Evolutionary conservation across 2,888 invertebrate species (phyloP), one percentile per base, ranked within the genome.

Genomic region (Ctena decussata): DNA sequence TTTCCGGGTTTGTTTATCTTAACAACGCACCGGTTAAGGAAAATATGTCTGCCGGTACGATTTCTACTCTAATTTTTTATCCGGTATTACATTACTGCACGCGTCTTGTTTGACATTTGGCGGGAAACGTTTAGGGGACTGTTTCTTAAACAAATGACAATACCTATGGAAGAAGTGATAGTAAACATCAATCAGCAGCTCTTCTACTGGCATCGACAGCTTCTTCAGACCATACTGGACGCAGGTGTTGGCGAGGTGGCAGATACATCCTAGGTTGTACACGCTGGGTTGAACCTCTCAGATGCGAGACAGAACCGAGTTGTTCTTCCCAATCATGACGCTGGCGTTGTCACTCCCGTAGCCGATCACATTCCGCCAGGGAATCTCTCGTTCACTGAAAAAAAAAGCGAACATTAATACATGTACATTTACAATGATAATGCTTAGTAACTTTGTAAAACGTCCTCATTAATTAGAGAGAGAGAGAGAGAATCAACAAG

Each of bases 131-230:
- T 53, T 53, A 41, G n/a, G 53, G n/a, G 3, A 53, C 24, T 53
- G 3, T 53, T 53, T n/a, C 12, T 53, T n/a, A 24, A 21, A 5
- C 53, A 12, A n/a, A 12, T n/a, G 15, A 41, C 8, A 5, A 27
- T 46, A 81, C 81, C 85, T 84, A 49, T 81, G 77, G n/a, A 78
- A 49, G 73, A 82, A 79, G 44, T 83, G 83, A 76, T 49, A 80
- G 60, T 49, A 80, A 6, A 71, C 57, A 44, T 80, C 80, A 30
- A 78, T 69, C 49, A 80, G 60, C 0, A 75, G 77, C 5, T 75
- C 74, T 72, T 77, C 73, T 32, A 78, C 70, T 44, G 75, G 41
- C 1, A 46, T n/a, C 21, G 81, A n/a, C 8, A 85, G 41, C 30
- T 73, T 69, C 72, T 85, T 85, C 39, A 85, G 15, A 27, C 69